phyloP scores from a whole-genome alignment of 2,888 invertebrate genomes.

The Melipona beecheii region DNA sequence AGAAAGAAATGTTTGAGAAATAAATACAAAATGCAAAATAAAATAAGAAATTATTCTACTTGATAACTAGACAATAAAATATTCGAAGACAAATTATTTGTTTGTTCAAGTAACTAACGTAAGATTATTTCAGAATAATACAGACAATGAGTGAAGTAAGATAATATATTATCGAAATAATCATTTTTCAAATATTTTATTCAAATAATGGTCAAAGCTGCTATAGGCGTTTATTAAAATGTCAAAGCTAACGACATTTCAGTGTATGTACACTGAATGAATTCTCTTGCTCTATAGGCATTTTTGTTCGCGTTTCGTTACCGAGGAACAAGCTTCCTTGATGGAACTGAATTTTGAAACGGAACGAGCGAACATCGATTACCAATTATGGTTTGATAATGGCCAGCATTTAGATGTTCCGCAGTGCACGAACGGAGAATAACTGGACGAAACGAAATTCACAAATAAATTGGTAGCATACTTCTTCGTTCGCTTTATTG shows the following conservation, averaged over 20 bases:
- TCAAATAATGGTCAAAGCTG: no score
- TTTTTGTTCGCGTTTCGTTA: conserved; percentile 35
- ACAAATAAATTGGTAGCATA: conserved; percentile 54
- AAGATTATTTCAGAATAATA: no score
- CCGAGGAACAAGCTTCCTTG: conserved; percentile 45
- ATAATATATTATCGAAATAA: no score
- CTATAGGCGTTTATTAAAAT: no score
- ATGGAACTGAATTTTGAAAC: conserved; percentile 46
- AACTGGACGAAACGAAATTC: conserved; percentile 56
- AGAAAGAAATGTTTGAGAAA: no score
- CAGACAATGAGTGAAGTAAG: no score
- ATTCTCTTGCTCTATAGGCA: neutral
- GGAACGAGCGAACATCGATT: conserved; percentile 63
- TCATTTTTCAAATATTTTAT: no score
- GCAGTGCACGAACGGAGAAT: conserved; percentile 48
- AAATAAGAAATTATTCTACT: no score
- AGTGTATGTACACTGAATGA: neutral
- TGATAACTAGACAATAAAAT: no score
- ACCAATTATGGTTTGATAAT: conserved; percentile 60
- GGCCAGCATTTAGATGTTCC: conserved; percentile 57
- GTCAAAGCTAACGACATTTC: neutral
- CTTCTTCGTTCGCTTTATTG: conserved; percentile 18
- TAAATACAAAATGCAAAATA: no score
- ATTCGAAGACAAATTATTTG: no score
- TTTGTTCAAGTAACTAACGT: no score